These are phyloP conservation scores for Agrochola lota DNA, from an alignment of 2,888 invertebrate genomes.

Conservation along the genomic window DNA sequence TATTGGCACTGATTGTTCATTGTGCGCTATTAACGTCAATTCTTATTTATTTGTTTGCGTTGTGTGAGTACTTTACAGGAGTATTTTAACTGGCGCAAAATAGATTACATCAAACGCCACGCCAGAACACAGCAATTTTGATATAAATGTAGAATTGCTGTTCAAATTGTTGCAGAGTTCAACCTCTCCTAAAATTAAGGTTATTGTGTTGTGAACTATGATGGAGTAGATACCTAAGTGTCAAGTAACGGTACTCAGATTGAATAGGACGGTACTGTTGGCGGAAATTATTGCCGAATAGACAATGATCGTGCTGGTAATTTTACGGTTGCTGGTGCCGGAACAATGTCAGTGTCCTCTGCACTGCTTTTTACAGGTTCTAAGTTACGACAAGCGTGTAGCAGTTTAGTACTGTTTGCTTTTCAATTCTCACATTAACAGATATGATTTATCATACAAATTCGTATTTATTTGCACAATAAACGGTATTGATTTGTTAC, in stretches of 20 bases:
- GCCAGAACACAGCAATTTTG: conserved; percentile 5
- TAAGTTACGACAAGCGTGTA: conserved; percentile 16
- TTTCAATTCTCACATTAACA: conserved; percentile 42
- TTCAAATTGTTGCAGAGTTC: conserved; percentile 36
- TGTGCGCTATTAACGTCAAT: conserved; percentile 46
- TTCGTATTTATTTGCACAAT: conserved; percentile 47
- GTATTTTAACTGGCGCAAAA: conserved; percentile 33
- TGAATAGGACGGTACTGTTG: conserved; percentile 76
- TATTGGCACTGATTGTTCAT: conserved; percentile 60
- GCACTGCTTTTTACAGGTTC: conserved; percentile 56
- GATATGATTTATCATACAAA: conserved; percentile 15
- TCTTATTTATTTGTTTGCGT: conserved; percentile 53
- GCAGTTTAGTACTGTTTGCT: conserved; percentile 22
- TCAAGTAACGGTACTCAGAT: conserved; percentile 77
- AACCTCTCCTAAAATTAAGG: conserved; percentile 43
- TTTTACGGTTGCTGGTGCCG: conserved; percentile 85
- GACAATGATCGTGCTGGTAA: conserved; percentile 79
- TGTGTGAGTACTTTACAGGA: conserved; percentile 27
- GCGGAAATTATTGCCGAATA: conserved; percentile 82
- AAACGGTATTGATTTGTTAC: conserved; percentile 27
- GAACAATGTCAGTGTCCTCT: conserved; percentile 85
- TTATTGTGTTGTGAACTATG: conserved; percentile 63
- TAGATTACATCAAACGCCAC: conserved; percentile 27
- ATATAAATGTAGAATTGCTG: conserved; percentile 12
- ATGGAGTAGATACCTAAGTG: conserved; percentile 63